Conservation (phyloP, 2,888 invertebrate genomes). For the Mythimna pallens region DNA sequence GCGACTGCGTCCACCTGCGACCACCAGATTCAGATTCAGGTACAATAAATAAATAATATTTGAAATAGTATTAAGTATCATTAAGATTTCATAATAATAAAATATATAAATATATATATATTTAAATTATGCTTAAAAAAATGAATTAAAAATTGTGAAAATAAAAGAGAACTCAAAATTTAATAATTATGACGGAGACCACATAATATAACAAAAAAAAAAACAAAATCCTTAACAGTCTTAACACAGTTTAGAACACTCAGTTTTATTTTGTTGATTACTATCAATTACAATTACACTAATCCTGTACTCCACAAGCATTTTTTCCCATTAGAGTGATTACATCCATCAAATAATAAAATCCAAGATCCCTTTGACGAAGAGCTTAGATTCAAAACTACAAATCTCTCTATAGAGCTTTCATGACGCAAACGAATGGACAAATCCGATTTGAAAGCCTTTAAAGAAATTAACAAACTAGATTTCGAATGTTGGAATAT, state of each 20-base stretch:
- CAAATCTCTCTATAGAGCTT: slow-evolving; percentile 10
- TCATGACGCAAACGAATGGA: slow-evolving; percentile 38
- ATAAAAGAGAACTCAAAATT: too few relatives aligned
- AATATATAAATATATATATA: too few relatives aligned
- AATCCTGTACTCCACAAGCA: neutral
- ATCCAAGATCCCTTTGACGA: neutral
- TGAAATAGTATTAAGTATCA: too few relatives aligned
- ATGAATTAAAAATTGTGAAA: too few relatives aligned
- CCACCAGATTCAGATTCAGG: too few relatives aligned
- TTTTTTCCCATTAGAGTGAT: slow-evolving; percentile 14
- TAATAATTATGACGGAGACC: too few relatives aligned
- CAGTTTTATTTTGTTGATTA: neutral
- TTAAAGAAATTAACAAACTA: slow-evolving; percentile 22
- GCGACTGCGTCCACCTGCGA: too few relatives aligned
- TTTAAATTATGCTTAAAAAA: too few relatives aligned
- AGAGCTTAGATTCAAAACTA: slow-evolving; percentile 12
- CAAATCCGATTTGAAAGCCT: slow-evolving; percentile 30
- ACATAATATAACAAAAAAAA: neutral
- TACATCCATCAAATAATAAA: slow-evolving; percentile 9
- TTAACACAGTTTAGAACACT: neutral
- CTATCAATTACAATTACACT: neutral
- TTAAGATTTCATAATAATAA: too few relatives aligned
- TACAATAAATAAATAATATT: too few relatives aligned
- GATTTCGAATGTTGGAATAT: slow-evolving; percentile 9
- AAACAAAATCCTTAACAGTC: neutral